These are phyloP conservation scores for Neoitamus cyanurus DNA, from an alignment of 2,888 invertebrate species.

Conservation along the genomic window DNA sequence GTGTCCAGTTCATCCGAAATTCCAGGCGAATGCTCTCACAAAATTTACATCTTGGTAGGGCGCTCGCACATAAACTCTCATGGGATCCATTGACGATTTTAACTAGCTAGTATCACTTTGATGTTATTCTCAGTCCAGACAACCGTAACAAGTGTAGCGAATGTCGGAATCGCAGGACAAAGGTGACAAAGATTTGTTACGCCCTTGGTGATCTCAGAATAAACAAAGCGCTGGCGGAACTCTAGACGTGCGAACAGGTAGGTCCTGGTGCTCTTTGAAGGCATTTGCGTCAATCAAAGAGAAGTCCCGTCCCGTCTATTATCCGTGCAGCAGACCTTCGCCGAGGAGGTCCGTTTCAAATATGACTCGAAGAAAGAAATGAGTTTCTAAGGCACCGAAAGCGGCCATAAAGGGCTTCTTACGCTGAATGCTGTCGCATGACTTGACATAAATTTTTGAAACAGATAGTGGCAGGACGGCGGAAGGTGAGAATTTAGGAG, in stretches of 20 bases:
- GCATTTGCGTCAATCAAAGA: not conserved
- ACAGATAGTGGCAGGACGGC: not conserved
- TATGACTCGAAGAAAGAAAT: not conserved
- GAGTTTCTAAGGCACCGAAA: not conserved
- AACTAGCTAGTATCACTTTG: conserved; percentile 6
- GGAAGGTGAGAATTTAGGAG: conserved; percentile 18
- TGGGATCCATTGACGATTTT: not conserved
- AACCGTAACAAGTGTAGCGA: conserved; percentile 48
- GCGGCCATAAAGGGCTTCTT: not conserved
- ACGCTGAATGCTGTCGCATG: conserved; percentile 22
- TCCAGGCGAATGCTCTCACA: too few relatives aligned
- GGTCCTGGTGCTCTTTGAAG: conserved; percentile 26
- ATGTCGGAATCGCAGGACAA: conserved; percentile 31
- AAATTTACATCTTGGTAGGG: not conserved
- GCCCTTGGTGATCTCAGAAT: conserved; percentile 28
- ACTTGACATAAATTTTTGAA: conserved; percentile 44
- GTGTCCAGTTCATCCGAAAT: too few relatives aligned
- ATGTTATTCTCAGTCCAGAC: not conserved
- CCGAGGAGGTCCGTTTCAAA: not conserved
- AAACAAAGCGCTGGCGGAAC: conserved; percentile 1
- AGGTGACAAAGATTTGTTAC: conserved; percentile 51
- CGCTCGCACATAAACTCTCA: not conserved
- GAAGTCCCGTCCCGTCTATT: not conserved
- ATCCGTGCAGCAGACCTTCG: not conserved
- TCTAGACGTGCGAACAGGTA: conserved; percentile 50